Percentiles rank a stretch among this genome's conserved stretches.
phyloP scores from a whole-genome alignment of 2,797 vertebrate species.

The Coccyzus lansbergi region DNA sequence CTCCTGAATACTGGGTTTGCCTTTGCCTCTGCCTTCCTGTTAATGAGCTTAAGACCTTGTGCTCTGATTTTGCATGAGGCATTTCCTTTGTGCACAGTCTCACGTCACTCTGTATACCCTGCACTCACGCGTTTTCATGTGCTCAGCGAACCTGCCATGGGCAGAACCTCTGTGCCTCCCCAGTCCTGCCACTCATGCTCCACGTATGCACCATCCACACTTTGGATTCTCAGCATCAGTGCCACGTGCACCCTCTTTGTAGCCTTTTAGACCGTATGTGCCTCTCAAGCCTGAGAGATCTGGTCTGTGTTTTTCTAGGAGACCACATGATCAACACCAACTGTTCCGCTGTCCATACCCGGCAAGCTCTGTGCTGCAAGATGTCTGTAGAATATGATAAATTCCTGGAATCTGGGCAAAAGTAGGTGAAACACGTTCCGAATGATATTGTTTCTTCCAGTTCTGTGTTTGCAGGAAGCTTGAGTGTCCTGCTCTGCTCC shows the following conservation, averaged over 20 bases:
- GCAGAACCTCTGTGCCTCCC: neutral
- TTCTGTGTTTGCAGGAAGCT: neutral
- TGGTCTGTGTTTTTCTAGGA: constrained; percentile 73
- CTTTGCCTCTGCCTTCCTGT: neutral
- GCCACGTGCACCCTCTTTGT: neutral
- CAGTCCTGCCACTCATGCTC: neutral
- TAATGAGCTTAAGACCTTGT: neutral
- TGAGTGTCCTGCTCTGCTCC: neutral
- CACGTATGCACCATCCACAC: neutral
- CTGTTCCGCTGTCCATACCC: constrained; percentile 92
- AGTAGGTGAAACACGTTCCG: constrained; percentile 80
- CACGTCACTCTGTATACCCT: neutral
- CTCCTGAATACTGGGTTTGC: neutral
- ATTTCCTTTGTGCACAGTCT: neutral
- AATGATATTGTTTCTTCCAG: neutral
- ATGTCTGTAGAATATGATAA: constrained; percentile 99
- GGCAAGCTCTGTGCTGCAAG: constrained; percentile 97
- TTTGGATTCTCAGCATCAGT: neutral
- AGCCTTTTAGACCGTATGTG: neutral
- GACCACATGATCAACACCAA: constrained; percentile 94
- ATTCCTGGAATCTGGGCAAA: constrained; percentile 94
- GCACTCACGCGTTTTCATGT: neutral
- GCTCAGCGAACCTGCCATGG: neutral
- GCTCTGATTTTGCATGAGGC: neutral
- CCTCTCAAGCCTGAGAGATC: neutral